These are phyloP conservation scores for Phrynocephalus versicolor DNA, from an alignment of 2,113 vertebrate genomes.

Conservation along the genomic window DNA sequence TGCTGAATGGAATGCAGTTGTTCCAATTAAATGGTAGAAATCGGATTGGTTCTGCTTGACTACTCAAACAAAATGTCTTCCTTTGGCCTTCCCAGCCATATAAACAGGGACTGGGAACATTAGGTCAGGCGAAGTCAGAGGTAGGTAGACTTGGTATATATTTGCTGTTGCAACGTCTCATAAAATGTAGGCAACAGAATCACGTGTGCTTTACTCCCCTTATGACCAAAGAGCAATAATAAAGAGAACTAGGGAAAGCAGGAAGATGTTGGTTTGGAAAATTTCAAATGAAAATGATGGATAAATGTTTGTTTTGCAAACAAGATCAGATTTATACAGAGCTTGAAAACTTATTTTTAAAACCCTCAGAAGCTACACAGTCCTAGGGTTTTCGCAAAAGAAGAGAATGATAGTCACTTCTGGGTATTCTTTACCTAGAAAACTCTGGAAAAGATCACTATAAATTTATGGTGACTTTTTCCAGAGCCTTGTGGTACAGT, in stretches of 20 bases:
- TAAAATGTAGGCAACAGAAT: background rate
- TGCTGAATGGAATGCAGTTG: background rate
- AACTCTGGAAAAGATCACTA: too few species aligned
- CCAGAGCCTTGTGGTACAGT: too few species aligned
- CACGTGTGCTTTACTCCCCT: background rate
- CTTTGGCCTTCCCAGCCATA: background rate
- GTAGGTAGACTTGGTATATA: background rate
- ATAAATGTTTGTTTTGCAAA: background rate
- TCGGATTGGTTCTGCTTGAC: conserved; percentile 2
- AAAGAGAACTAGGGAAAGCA: background rate
- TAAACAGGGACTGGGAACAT: background rate
- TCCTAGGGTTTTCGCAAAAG: too few species aligned
- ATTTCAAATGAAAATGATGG: background rate
- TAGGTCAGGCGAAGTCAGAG: background rate
- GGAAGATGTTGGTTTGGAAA: background rate
- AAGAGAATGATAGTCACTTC: too few species aligned
- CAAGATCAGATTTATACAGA: background rate
- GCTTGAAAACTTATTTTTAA: too few species aligned
- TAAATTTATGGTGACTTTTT: too few species aligned
- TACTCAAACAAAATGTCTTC: background rate
- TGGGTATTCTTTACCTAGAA: too few species aligned
- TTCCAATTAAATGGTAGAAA: conserved; percentile 9
- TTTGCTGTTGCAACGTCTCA: background rate
- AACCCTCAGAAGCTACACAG: too few species aligned
- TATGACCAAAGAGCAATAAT: background rate